phyloP scores from a whole-genome alignment of 2,888 invertebrate genomes.

The Eubasilissa splendida region DNA sequence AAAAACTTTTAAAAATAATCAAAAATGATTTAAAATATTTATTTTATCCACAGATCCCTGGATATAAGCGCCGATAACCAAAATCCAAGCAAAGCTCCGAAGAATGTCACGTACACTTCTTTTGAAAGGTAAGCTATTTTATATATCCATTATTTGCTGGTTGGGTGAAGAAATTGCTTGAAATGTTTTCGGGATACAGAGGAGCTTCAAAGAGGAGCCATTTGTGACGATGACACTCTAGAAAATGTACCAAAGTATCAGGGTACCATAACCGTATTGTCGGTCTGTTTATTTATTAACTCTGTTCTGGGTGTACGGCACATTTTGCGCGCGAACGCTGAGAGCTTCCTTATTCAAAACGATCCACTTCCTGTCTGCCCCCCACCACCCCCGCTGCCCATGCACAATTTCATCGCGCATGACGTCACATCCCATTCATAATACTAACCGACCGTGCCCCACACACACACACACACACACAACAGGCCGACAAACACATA shows the following conservation, averaged over 20 bases:
- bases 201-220: too few species aligned
- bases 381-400: constrained; percentile 29
- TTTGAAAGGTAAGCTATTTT: too few species aligned
- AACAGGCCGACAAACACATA: constrained; percentile 14
- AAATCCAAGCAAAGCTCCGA: too few species aligned
- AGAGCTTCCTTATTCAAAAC: constrained; percentile 56
- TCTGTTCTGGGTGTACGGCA: constrained; percentile 25
- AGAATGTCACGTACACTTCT: too few species aligned
- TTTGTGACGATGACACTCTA: neutral
- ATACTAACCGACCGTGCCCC: constrained; percentile 53
- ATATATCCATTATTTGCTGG: too few species aligned
- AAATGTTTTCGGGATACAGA: too few species aligned
- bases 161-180: too few species aligned
- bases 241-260: constrained; percentile 9
- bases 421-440: constrained; percentile 58
- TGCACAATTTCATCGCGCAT: constrained; percentile 34
- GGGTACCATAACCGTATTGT: constrained; percentile 9
- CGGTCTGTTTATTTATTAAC: constrained; percentile 13
- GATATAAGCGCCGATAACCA: too few species aligned
- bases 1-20: too few species aligned
- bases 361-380: constrained; percentile 55
- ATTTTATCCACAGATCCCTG: too few species aligned
- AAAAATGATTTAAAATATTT: too few species aligned
- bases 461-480: constrained; percentile 40
- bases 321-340: constrained; percentile 54